These are phyloP conservation scores for Natrix natrix DNA, from an alignment of 2,797 vertebrate genomes.

Conservation along the genomic window DNA sequence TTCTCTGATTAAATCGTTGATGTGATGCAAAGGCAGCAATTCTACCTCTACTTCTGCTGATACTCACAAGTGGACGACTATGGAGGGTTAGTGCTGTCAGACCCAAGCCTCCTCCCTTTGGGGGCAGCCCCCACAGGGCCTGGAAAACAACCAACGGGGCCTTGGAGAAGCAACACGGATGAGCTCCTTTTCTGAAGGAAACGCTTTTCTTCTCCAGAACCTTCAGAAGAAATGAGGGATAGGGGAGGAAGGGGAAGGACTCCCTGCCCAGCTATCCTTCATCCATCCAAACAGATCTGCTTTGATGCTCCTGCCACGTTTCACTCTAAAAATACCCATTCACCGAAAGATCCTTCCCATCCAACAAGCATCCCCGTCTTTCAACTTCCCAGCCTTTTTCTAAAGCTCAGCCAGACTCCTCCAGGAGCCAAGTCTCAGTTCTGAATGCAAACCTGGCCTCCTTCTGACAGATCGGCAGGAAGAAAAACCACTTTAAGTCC, in stretches of 20 bases:
- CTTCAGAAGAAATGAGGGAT: not conserved
- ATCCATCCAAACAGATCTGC: slow-evolving; percentile 4
- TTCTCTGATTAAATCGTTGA: slow-evolving; percentile 59
- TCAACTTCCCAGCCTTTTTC: not conserved
- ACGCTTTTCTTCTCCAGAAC: slow-evolving; percentile 43
- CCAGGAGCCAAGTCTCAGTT: not conserved
- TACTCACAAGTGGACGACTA: slow-evolving; percentile 14
- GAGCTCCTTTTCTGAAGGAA: slow-evolving; percentile 57
- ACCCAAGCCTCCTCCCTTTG: slow-evolving; percentile 45
- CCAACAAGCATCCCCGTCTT: not conserved
- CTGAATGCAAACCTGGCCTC: too few relatives aligned
- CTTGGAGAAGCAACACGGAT: slow-evolving; percentile 42
- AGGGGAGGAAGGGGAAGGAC: slow-evolving; percentile 20
- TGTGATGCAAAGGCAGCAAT: not conserved
- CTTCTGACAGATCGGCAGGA: not conserved
- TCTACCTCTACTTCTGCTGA: slow-evolving; percentile 63
- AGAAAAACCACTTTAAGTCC: too few relatives aligned
- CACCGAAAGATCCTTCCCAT: rapidly evolving
- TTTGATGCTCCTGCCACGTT: not conserved
- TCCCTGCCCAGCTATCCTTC: slow-evolving; percentile 24
- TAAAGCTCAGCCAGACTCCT: not conserved
- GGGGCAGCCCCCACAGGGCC: slow-evolving; percentile 45
- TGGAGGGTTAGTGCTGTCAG: slow-evolving; percentile 30
- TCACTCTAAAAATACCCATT: not conserved
- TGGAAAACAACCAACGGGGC: slow-evolving; percentile 50